A percentile compares a stretch with the other conserved stretches of the same genome.
These are phyloP conservation scores for Dinoponera quadriceps DNA, from an alignment of 1,140 invertebrate species.

Conservation along the genomic window DNA sequence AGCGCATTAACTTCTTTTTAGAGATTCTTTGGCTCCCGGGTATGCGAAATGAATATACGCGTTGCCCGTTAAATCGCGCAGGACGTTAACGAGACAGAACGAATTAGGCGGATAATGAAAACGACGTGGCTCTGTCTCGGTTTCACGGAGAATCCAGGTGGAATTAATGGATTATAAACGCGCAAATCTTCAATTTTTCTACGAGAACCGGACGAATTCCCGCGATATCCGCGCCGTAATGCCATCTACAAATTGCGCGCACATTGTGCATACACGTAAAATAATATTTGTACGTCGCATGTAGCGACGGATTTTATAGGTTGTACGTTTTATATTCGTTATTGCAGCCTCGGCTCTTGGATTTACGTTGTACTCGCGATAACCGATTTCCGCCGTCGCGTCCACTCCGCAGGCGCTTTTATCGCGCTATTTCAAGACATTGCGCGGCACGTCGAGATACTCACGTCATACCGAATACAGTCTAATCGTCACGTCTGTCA, in stretches of 20 bases:
- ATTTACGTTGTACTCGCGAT: neutral
- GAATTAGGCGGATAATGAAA: neutral
- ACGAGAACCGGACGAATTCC: no score
- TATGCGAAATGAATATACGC: slow-evolving; percentile 4
- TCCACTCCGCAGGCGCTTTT: neutral
- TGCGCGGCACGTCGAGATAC: slow-evolving; percentile 1
- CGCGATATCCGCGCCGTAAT: no score
- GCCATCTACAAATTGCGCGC: no score
- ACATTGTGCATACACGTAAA: no score
- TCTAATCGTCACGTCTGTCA: slow-evolving; percentile 24
- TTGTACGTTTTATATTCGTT: neutral
- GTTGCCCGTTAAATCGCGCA: slow-evolving; percentile 13
- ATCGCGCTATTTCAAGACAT: neutral
- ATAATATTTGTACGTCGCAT: neutral
- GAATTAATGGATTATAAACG: no score
- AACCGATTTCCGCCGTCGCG: neutral
- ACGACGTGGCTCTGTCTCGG: no score
- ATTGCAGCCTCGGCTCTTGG: neutral
- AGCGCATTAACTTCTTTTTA: slow-evolving; percentile 34
- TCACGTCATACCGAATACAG: slow-evolving; percentile 8
- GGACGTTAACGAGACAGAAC: neutral
- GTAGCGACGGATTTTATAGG: neutral
- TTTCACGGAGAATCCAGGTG: no score
- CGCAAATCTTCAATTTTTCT: no score
- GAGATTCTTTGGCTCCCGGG: slow-evolving; percentile 11